Conservation (phyloP, 2,888 invertebrate species). For the Melinopterus prodromus region DNA sequence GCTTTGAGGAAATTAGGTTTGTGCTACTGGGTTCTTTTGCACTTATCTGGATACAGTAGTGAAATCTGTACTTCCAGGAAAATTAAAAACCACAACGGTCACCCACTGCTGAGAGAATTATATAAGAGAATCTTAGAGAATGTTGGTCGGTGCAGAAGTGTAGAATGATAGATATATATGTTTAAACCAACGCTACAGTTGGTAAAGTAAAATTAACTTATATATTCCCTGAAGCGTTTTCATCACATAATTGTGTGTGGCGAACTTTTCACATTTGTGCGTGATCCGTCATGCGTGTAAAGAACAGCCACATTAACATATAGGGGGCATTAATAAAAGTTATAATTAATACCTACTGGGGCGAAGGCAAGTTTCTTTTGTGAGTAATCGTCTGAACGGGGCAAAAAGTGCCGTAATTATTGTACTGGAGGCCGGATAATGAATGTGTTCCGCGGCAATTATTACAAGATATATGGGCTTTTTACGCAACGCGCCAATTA, state of each 20-base stretch:
- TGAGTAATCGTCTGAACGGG: neutral
- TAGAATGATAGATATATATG: too few species aligned
- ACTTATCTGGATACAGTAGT: neutral
- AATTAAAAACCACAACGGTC: neutral
- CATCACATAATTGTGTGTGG: too few species aligned
- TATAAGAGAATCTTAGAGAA: neutral
- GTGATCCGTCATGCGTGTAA: neutral
- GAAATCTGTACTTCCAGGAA: neutral
- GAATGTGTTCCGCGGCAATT: conserved; percentile 4
- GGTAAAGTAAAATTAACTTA: too few species aligned
- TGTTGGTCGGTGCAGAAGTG: neutral
- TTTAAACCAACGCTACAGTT: too few species aligned
- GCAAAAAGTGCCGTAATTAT: neutral
- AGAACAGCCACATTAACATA: neutral
- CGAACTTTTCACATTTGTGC: neutral
- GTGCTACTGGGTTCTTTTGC: neutral
- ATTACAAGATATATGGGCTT: neutral
- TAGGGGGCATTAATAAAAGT: neutral
- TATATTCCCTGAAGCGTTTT: too few species aligned
- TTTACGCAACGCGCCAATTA: neutral
- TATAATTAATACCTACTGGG: neutral
- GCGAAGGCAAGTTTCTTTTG: neutral
- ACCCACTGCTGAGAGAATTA: neutral
- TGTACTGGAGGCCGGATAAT: neutral
- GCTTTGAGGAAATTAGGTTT: neutral